These are phyloP conservation scores for Blastomussa wellsi DNA, from an alignment of 92 coral and sea anemone species.

Conservation along the genomic window DNA sequence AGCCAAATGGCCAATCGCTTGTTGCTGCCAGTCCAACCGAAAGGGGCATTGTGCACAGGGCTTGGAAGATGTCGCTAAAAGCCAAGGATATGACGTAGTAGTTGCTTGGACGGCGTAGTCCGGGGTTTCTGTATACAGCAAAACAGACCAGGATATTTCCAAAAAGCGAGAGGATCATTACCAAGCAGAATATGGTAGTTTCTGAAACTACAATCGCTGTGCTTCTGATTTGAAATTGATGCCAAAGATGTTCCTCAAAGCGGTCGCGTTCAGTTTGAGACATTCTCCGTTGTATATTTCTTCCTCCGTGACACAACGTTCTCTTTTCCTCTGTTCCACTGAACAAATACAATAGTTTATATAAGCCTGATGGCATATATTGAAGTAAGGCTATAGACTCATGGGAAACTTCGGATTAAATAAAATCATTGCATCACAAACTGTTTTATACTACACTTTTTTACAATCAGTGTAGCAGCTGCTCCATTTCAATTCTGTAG, in stretches of 20 bases:
- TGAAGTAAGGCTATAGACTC: not conserved
- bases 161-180: constrained; percentile 1
- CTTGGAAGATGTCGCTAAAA: constrained; percentile 29
- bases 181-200: not conserved
- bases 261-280: not conserved
- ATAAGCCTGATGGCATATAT: too few relatives aligned
- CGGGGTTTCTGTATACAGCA: constrained; percentile 40
- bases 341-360: not conserved
- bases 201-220: not conserved
- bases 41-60: constrained; percentile 36
- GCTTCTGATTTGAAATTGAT: not conserved
- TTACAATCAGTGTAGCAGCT: not conserved
- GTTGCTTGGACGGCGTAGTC: constrained; percentile 34
- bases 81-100: constrained; percentile 42
- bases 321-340: not conserved
- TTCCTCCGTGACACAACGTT: not conserved
- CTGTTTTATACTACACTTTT: too few relatives aligned
- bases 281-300: not conserved
- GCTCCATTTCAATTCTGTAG: not conserved
- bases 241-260: not conserved
- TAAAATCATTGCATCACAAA: too few relatives aligned
- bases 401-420: not conserved
- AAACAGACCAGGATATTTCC: constrained; percentile 45
- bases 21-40: constrained; percentile 16
- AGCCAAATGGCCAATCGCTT: constrained; percentile 48